Evolutionary conservation across 2,888 invertebrate genomes (phyloP), one percentile per base, ranked within the genome.

Genomic region (Podotricha telesiphe): DNA sequence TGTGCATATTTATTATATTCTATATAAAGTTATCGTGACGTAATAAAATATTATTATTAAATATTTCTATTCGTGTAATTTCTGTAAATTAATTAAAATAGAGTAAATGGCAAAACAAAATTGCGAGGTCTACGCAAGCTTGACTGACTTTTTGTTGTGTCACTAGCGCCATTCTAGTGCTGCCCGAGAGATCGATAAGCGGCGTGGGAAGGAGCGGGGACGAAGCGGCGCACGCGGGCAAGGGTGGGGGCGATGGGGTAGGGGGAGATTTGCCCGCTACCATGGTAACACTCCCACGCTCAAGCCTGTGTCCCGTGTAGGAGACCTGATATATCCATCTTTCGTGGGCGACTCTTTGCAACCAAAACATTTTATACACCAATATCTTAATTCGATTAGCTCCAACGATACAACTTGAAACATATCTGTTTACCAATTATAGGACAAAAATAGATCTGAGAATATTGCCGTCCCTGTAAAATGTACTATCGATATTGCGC

Each of bases 281-380:
- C 88, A 91, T 90, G 87, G 84, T 78, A 75, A 92, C 93, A 78
- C 92, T 85, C 93, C 93, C 85, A 92, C 92, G 89, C 87, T 82
- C 82, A 51, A 55, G 82, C 79, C 82, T 81, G 80, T 80, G 78
- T 80, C 80, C 82, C 79, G 75, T 72, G 76, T 78, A 78, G 79
- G 79, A 80, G 79, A 81, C 81, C 80, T 79, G 78, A 81, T 83
- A 80, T 79, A 87, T 86, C 84, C 83, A 82, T 82, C 82, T 80
- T 82, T 80, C 84, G 87, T 87, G 82, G 87, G 87, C 83, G 85
- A 77, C 75, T 81, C 47, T 51, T 56, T 65, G 65, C 56, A 69
- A 64, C 59, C 37, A 72, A 72, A 70, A 67, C 51, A 61, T 66
- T 67, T 67, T 66, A 55, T 37, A 67, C 48, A 50, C 42, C 62